Base-by-base conservation (phyloP, 2,888 invertebrate species). In the Lepas anatifera region DNA sequence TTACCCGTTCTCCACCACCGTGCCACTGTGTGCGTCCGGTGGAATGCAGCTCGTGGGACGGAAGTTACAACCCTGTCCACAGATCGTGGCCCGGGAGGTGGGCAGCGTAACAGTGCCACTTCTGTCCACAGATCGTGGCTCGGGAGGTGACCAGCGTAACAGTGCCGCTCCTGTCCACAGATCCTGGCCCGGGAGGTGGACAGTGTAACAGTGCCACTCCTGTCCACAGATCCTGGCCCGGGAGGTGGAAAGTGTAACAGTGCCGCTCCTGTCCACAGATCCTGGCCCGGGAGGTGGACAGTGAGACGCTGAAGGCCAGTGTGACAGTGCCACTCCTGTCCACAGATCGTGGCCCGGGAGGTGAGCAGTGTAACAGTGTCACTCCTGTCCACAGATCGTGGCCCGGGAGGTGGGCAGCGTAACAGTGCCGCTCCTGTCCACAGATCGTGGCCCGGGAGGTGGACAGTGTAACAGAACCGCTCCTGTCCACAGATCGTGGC, bases 11-110 rank as follows among this genome's bases (percentile, higher is more conserved):
- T n/a, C n/a, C n/a, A n/a, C n/a, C n/a, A n/a, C n/a, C n/a, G n/a
- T n/a, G n/a, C n/a, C n/a, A n/a, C n/a, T n/a, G n/a, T n/a, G n/a
- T n/a, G n/a, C n/a, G n/a, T n/a, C n/a, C n/a, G n/a, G n/a, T n/a
- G n/a, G n/a, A n/a, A n/a, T n/a, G n/a, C n/a, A n/a, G n/a, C n/a
- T n/a, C n/a, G n/a, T n/a, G n/a, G n/a, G n/a, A n/a, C n/a, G n/a
- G n/a, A n/a, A n/a, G n/a, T n/a, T n/a, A n/a, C 39, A 7, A 39
- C 39, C 39, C 13, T 7, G 8, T 13, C 50, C 66, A 11, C 67
- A 86, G 86, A 87, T 93, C 68, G 91, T 93, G 8, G 93, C 92
- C 0, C 83, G 93, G 6, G 93, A 94, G 80, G 87, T 86, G 68
- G 86, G 84, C 68, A 73, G 71, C 7, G 89, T n/a, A n/a, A n/a